phyloP scores from a whole-genome alignment of 2,888 invertebrate genomes.

The Drosophila histrio region DNA sequence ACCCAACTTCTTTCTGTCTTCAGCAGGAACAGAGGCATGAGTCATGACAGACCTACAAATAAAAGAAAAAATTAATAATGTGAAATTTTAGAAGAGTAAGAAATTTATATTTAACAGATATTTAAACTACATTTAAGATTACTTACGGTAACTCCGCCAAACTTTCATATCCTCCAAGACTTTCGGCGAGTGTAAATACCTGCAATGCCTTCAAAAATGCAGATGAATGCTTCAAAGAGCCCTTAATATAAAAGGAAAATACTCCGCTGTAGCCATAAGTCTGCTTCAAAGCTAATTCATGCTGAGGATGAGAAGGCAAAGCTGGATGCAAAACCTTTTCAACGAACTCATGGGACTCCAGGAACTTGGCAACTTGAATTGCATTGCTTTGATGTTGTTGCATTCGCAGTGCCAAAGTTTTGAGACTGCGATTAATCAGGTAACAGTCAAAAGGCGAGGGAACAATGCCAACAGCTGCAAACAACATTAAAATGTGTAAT shows the following conservation, averaged over 20 bases:
- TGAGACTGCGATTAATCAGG: slow-evolving; percentile 95
- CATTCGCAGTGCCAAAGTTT: slow-evolving; percentile 97
- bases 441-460: slow-evolving; percentile 99
- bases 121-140: background rate
- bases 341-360: slow-evolving; percentile 92
- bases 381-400: slow-evolving; percentile 93
- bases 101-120: background rate
- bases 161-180: slow-evolving; percentile 97
- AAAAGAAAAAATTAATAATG: background rate
- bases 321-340: slow-evolving; percentile 93
- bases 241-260: slow-evolving; percentile 94
- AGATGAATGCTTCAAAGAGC: slow-evolving; percentile 89
- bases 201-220: slow-evolving; percentile 91
- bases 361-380: slow-evolving; percentile 90
- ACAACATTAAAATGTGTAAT: background rate
- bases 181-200: slow-evolving; percentile 95
- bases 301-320: slow-evolving; percentile 94
- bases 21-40: slow-evolving; percentile 94
- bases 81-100: background rate
- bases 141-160: slow-evolving; percentile 97
- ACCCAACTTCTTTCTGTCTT: slow-evolving; percentile 89
- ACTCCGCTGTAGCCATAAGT: slow-evolving; percentile 95
- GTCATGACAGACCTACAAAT: slow-evolving; percentile 93
- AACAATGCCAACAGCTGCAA: slow-evolving; percentile 88
- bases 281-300: slow-evolving; percentile 91